phyloP scores from a whole-genome alignment of 2,888 invertebrate genomes.

The Sarcophaga rosellei region DNA sequence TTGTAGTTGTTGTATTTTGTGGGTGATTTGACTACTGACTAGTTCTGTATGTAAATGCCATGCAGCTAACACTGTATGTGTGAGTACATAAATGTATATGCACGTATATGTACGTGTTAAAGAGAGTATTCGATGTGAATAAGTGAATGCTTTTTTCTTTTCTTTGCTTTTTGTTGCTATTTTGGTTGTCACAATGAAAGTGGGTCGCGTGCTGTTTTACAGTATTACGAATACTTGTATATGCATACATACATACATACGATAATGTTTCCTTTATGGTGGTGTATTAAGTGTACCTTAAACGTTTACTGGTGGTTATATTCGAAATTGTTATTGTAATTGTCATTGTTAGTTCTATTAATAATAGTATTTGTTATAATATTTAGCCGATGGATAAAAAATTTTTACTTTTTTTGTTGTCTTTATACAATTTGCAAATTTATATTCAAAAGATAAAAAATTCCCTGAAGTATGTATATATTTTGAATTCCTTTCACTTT shows the following conservation, averaged over 20 bases:
- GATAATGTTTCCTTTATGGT: not conserved
- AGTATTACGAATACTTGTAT: slow-evolving; percentile 58
- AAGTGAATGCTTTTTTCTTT: slow-evolving; percentile 43
- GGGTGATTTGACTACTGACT: slow-evolving; percentile 59
- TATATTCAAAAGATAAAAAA: not conserved
- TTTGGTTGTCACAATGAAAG: slow-evolving; percentile 65
- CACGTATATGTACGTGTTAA: slow-evolving; percentile 34
- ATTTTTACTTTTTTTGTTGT: too few relatives aligned
- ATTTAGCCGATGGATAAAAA: too few relatives aligned
- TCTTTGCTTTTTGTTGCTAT: slow-evolving; percentile 43
- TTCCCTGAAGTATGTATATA: not conserved
- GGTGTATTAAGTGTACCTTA: too few relatives aligned
- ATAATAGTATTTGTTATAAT: not conserved
- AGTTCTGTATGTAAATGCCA: slow-evolving; percentile 1
- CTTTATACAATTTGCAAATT: not conserved
- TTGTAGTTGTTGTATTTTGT: slow-evolving; percentile 40
- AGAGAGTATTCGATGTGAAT: slow-evolving; percentile 17
- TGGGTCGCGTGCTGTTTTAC: slow-evolving; percentile 68
- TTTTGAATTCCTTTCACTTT: slow-evolving; percentile 56
- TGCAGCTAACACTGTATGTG: not conserved
- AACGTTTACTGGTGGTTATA: not conserved
- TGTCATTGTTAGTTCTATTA: not conserved
- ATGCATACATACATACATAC: slow-evolving; percentile 58
- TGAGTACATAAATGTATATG: not conserved
- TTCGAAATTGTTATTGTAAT: not conserved